Conservation (phyloP, 2,797 vertebrate species). For the Spatula versicolor region DNA sequence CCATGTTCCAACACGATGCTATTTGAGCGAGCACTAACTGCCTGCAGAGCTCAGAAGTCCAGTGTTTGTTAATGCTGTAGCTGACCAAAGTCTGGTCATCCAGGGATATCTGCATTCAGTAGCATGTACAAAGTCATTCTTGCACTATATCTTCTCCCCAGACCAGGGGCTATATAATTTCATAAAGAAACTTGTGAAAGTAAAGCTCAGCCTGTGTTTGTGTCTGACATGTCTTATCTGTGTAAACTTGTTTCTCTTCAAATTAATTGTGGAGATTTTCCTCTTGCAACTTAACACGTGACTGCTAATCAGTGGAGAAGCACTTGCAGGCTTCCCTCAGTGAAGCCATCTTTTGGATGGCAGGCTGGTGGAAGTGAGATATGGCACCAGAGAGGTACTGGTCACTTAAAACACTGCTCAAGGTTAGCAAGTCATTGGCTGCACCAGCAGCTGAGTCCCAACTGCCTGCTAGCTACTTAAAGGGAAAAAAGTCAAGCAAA, state of each 20-base stretch:
- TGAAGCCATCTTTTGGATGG: fast-evolving
- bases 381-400: fast-evolving
- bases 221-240: slow-evolving; percentile 23
- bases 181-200: slow-evolving; percentile 82
- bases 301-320: fast-evolving
- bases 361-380: neutral
- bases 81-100: slow-evolving; percentile 44
- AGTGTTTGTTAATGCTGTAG: slow-evolving; percentile 36
- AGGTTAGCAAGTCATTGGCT: too few species aligned
- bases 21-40: neutral
- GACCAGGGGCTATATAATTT: slow-evolving; percentile 75
- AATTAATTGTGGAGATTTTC: neutral
- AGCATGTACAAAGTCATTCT: slow-evolving; percentile 75
- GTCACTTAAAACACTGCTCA: neutral
- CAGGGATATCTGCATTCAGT: slow-evolving; percentile 61
- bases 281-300: neutral
- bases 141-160: slow-evolving; percentile 68
- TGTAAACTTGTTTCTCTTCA: neutral
- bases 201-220: slow-evolving; percentile 47
- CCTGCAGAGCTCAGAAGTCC: neutral
- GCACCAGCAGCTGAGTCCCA: neutral
- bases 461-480: neutral
- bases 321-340: neutral
- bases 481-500: neutral
- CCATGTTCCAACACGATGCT: neutral